Percentiles rank a stretch among this genome's conserved stretches.
Conservation (phyloP, 2,888 invertebrate genomes). For the Trissonchulus sp. region DNA sequence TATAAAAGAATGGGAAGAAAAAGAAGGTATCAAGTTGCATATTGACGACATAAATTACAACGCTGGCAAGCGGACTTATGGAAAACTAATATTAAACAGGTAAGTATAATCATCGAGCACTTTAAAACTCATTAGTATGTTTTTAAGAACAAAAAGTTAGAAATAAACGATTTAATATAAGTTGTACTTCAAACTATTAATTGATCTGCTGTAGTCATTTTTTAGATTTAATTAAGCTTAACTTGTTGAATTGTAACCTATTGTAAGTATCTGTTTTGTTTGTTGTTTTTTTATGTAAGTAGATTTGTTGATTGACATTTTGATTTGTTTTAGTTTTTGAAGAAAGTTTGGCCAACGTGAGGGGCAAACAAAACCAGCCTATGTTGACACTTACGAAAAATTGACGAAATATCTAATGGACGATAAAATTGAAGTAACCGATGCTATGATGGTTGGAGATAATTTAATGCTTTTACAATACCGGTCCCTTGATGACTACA, state of each 20-base stretch:
- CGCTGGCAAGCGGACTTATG: not conserved
- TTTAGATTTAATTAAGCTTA: too few relatives aligned
- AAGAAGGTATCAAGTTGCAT: slow-evolving; percentile 6
- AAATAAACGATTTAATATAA: too few relatives aligned
- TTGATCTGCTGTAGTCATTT: too few relatives aligned
- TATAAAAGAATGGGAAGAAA: not conserved
- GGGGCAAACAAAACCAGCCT: not conserved
- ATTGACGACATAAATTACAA: not conserved
- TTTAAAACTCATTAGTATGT: too few relatives aligned
- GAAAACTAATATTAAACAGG: slow-evolving; percentile 9
- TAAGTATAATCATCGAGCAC: too few relatives aligned
- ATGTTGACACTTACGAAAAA: not conserved
- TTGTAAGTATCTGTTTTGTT: too few relatives aligned
- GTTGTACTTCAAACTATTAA: too few relatives aligned
- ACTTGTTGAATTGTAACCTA: too few relatives aligned
- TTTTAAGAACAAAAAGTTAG: too few relatives aligned
- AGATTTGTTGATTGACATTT: too few relatives aligned
- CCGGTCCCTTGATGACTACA: not conserved
- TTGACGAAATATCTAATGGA: not conserved
- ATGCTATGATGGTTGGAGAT: slow-evolving; percentile 1
- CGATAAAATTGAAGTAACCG: not conserved
- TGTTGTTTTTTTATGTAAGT: too few relatives aligned
- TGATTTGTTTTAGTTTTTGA: slow-evolving; percentile 15
- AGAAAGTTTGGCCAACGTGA: slow-evolving; percentile 1
- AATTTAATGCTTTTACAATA: slow-evolving; percentile 2